Evolutionary conservation across 2,797 vertebrate genomes (phyloP), one percentile per base, ranked within the genome.

Genomic region (Sebastes steindachneri): DNA sequence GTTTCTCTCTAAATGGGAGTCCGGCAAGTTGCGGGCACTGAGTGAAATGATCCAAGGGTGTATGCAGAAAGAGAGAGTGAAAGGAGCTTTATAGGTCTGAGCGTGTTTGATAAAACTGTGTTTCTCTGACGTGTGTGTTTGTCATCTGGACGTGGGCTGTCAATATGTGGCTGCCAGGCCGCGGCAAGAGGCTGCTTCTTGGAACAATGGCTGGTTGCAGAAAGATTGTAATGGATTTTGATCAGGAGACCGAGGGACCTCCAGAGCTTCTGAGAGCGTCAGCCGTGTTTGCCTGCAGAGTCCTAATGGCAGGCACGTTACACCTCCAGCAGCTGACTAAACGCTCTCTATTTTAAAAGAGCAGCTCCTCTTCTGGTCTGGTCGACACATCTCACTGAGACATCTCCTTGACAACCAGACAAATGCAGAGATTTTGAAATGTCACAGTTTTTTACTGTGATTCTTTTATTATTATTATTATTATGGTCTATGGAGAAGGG

Each of bases 331-430:
- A 35, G 77, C 88, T 83, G 83, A 85, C 57, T 87, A 92, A 93
- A 92, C 58, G 75, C 87, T 88, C 80, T 48, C 41, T 48, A 19
- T 86, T 92, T 86, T 87, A 86, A 91, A 93, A 90, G 88, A 91
- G 81, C 89, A 89, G 71, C 84, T 92, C 86, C 70, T 81, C 75
- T 78, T 88, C 82, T 83, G 62, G 75, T 76, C 45, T 48, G 64
- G 69, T 77, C 68, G 55, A 86, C 90, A 92, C 88, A 88, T 92
- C 89, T 91, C 84, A 55, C 86, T 57, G 84, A 89, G 85, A 89
- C 79, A 93, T 94, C 93, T 93, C 93, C 89, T 91, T 95, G 93
- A 94, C 92, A 94, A 94, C 91, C 77, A 53, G 82, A 86, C 92
- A 89, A 88, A 86, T 90, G 89, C 83, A 88, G 90, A 87, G 83